Conservation (phyloP, 2,888 invertebrate genomes). For the Carterocephalus palaemon region DNA sequence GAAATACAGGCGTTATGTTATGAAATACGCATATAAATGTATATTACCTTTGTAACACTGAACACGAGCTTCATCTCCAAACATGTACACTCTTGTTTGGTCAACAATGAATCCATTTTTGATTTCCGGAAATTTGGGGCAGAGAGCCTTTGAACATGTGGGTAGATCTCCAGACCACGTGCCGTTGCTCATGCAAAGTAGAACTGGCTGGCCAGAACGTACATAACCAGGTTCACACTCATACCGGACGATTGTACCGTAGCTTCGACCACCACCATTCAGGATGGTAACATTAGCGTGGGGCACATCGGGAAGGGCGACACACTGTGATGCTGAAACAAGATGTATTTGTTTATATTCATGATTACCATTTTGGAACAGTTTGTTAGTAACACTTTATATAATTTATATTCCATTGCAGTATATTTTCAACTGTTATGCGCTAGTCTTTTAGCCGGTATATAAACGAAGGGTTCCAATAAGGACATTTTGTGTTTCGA, state of each 20-base stretch:
- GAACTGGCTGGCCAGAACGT: constrained; percentile 91
- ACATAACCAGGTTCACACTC: constrained; percentile 96
- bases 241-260: constrained; percentile 94
- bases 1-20: too few species aligned
- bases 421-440: too few species aligned
- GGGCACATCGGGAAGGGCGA: constrained; percentile 90
- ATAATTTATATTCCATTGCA: too few species aligned
- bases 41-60: constrained; percentile 87
- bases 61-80: constrained; percentile 93
- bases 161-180: constrained; percentile 97
- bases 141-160: constrained; percentile 87
- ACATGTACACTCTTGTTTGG: constrained; percentile 85
- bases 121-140: constrained; percentile 87
- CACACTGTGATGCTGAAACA: constrained; percentile 90
- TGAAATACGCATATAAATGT: neutral
- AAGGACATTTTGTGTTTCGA: too few species aligned
- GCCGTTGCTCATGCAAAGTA: constrained; percentile 96
- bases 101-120: constrained; percentile 93
- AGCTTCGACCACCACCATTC: constrained; percentile 94
- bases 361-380: too few species aligned
- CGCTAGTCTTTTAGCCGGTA: too few species aligned
- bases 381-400: too few species aligned
- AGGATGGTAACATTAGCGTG: constrained; percentile 92
- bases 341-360: constrained; percentile 26
- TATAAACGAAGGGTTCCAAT: too few species aligned